Base-by-base conservation (phyloP, 2,797 vertebrate species). In the Yasuhikotakia modesta region DNA sequence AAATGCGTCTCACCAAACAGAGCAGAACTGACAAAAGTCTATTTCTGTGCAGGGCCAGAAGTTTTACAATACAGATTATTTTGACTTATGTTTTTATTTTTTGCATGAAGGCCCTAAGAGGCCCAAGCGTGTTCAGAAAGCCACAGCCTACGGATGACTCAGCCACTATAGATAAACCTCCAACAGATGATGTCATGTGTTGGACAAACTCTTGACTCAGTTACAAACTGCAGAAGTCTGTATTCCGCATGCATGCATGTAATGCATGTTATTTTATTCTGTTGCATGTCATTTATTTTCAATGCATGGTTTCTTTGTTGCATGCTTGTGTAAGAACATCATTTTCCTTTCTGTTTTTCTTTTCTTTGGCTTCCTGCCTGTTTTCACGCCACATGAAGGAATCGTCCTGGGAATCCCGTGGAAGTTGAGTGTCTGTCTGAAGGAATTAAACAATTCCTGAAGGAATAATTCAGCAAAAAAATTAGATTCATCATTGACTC, bases 371-470 rank as follows among this genome's bases (percentile, higher is more conserved):
- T 76, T 53, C 64, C 65, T 52, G 39, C 82, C 76, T 76, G 63
- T 78, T 69, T 81, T 73, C 32, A 84, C 67, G 85, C 85, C 66
- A 72, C 86, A 81, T 85, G 82, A 86, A 86, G 86, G 82, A 86
- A 64, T 73, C 70, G 46, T 72, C 63, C 58, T 80, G 60, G 77
- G 60, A 22, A 82, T 68, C 68, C 75, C 27, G 70, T 83, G 74
- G 71, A 77, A 76, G 82, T 80, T 79, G 73, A 79, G 39, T 79
- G 70, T 78, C 76, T 73, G 80, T 78, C 48, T 78, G 57, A 72
- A 63, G 45, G 69, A 7, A 35, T 69, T 68, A 46, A 66, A 57
- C 17, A 19, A 55, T 5, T 55, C 19, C 10, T 21, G 13, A 6
- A 57, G 53, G 21, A 24, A 57, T 57, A 5, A 57, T 57, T 22